These are phyloP conservation scores for Scomber scombrus DNA, from an alignment of 2,113 vertebrate species.

Conservation along the genomic window DNA sequence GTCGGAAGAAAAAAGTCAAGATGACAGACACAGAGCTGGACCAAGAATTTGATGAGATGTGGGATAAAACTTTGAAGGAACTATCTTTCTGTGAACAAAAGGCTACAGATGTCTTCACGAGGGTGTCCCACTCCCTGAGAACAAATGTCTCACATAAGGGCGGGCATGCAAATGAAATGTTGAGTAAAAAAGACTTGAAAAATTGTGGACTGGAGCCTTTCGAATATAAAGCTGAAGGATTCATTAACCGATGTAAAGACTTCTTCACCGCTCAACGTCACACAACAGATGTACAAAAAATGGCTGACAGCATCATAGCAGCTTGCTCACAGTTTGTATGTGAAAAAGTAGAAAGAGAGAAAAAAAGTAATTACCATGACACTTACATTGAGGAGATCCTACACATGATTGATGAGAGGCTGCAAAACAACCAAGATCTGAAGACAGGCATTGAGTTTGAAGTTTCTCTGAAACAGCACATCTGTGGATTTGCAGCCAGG, in stretches of 20 bases:
- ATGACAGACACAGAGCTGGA: slow-evolving; percentile 40
- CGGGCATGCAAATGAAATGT: background rate
- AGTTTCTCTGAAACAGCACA: slow-evolving; percentile 72
- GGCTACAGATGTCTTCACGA: background rate
- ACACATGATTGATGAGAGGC: slow-evolving; percentile 30
- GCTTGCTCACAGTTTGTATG: no score
- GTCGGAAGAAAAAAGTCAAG: background rate
- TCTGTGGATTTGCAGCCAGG: slow-evolving; percentile 70
- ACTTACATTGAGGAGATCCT: slow-evolving; percentile 72
- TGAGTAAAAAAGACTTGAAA: accelerated
- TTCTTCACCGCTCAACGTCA: no score
- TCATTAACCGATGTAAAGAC: accelerated
- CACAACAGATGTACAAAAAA: accelerated
- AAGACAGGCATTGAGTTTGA: slow-evolving; percentile 10
- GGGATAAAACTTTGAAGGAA: slow-evolving; percentile 17
- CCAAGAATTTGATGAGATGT: slow-evolving; percentile 61
- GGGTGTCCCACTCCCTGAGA: background rate
- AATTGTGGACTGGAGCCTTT: background rate
- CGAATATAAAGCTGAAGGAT: background rate
- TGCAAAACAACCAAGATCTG: accelerated
- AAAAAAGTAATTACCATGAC: slow-evolving; percentile 50
- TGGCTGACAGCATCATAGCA: slow-evolving; percentile 23
- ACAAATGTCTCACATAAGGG: slow-evolving; percentile 34
- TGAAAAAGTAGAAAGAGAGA: no score
- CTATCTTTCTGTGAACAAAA: slow-evolving; percentile 5